Percentiles rank a stretch among this genome's conserved stretches.
Evolutionary conservation across 2,797 vertebrate genomes (phyloP).

Genomic region (Acanthurus leucopareius): DNA sequence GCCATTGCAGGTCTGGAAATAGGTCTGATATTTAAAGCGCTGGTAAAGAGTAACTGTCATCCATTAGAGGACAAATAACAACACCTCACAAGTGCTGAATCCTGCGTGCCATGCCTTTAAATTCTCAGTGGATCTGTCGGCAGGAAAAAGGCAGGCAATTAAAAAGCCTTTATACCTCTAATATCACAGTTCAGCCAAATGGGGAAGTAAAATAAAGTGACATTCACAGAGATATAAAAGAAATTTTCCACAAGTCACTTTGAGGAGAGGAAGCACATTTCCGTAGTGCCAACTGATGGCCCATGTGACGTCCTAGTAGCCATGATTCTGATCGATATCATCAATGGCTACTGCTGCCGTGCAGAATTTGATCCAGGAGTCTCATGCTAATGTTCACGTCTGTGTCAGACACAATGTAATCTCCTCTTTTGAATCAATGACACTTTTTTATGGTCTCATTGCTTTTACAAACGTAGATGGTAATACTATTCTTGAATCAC

Average conservation of each 20-base stretch:
- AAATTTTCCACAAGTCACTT: constrained; percentile 37
- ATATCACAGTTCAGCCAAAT: constrained; percentile 62
- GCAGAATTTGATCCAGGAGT: constrained; percentile 84
- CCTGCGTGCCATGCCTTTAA: constrained; percentile 31
- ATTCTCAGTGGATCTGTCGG: constrained; percentile 74
- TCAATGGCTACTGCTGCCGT: constrained; percentile 79
- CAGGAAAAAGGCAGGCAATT: constrained; percentile 73
- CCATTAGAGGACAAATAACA: constrained; percentile 72
- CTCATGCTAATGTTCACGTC: constrained; percentile 79
- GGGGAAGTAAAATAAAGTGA: constrained; percentile 28
- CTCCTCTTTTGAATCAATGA: constrained; percentile 80
- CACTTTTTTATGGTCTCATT: constrained; percentile 69
- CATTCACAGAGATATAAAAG: constrained; percentile 48
- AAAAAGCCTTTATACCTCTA: constrained; percentile 69
- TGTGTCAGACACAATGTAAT: constrained; percentile 83
- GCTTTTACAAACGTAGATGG: constrained; percentile 50
- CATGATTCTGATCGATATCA: constrained; percentile 82
- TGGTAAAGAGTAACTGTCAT: constrained; percentile 70
- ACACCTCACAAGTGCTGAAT: constrained; percentile 55
- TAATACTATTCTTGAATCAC: constrained; percentile 60
- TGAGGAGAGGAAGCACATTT: constrained; percentile 56
- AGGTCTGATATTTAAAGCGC: constrained; percentile 81
- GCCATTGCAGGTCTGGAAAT: constrained; percentile 71
- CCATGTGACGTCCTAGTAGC: constrained; percentile 63
- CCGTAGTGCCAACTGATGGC: constrained; percentile 65